Evolutionary conservation across 2,888 invertebrate genomes (phyloP).

Genomic region (Drosophila ezoana): DNA sequence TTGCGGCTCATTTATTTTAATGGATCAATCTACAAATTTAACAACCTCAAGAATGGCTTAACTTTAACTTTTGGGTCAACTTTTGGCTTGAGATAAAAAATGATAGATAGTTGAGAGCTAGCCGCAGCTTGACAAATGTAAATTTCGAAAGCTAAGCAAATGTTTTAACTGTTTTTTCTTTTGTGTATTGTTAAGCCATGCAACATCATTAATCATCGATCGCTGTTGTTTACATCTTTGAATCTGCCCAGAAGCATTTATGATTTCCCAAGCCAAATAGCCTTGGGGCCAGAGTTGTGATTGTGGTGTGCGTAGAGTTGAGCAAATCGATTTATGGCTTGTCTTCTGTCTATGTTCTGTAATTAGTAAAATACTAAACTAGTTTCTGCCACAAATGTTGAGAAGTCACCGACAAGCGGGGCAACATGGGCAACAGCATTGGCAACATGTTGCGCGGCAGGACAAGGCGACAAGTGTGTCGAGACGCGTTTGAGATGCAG

Average conservation of each 20-base stretch:
- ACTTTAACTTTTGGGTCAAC: conserved; percentile 4
- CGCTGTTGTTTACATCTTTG: conserved; percentile 14
- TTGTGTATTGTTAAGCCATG: neutral
- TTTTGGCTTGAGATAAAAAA: neutral
- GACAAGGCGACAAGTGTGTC: conserved; percentile 58
- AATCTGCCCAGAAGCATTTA: conserved; percentile 34
- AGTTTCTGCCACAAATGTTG: conserved; percentile 56
- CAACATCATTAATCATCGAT: conserved; percentile 45
- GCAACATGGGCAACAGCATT: conserved; percentile 19
- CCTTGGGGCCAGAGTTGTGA: conserved; percentile 44
- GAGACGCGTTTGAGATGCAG: conserved; percentile 29
- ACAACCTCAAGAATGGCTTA: neutral
- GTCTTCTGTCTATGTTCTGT: conserved; percentile 46
- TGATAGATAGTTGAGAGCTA: conserved; percentile 4
- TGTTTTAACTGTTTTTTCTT: conserved; percentile 13
- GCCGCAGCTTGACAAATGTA: conserved; percentile 43
- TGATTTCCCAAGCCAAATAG: conserved; percentile 41
- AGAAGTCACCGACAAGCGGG: conserved; percentile 30
- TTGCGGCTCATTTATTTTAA: conserved; percentile 11
- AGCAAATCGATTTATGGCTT: conserved; percentile 66
- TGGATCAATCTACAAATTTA: conserved; percentile 5
- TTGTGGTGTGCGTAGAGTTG: neutral
- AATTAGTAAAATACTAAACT: conserved; percentile 55
- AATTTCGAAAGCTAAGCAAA: conserved; percentile 38
- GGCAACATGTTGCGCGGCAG: conserved; percentile 69